Conservation (phyloP, 2,888 invertebrate genomes). For the Xestoiulus laeticollis region DNA sequence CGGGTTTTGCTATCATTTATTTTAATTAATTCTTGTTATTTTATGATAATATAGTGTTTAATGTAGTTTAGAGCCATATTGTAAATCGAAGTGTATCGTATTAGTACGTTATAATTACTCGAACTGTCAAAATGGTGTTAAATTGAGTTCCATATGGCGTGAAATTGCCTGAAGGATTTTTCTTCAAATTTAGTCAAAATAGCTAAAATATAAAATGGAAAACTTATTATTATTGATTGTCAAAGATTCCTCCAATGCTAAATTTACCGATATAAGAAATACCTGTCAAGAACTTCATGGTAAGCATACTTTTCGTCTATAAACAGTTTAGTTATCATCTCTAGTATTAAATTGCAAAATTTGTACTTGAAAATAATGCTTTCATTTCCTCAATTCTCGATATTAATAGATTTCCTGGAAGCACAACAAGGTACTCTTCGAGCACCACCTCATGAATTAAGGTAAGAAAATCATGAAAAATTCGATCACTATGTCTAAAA, state of each 20-base stretch:
- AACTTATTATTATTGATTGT: conserved; percentile 84
- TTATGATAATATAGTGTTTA: not conserved
- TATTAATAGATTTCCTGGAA: conserved; percentile 76
- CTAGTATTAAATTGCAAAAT: too few species aligned
- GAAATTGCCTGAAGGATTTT: not conserved
- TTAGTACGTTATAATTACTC: not conserved
- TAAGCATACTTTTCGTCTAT: conserved; percentile 63
- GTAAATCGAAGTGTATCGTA: not conserved
- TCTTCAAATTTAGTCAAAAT: not conserved
- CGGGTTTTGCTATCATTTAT: not conserved
- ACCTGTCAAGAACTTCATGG: conserved; percentile 88
- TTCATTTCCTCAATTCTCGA: too few species aligned
- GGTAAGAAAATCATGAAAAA: conserved; percentile 62
- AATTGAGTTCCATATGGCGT: not conserved
- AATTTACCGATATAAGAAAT: conserved; percentile 78
- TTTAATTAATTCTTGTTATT: not conserved
- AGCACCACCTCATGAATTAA: conserved; percentile 82
- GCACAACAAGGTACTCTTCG: conserved; percentile 79
- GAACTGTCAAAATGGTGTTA: not conserved
- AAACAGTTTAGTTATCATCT: too few species aligned
- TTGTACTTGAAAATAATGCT: too few species aligned
- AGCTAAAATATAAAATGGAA: conserved; percentile 74
- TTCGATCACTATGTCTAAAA: not conserved
- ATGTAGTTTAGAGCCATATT: not conserved
- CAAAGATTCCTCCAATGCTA: conserved; percentile 84